Evolutionary conservation across 1,140 invertebrate species (phyloP).

Genomic region (Eubasilissa regina): DNA sequence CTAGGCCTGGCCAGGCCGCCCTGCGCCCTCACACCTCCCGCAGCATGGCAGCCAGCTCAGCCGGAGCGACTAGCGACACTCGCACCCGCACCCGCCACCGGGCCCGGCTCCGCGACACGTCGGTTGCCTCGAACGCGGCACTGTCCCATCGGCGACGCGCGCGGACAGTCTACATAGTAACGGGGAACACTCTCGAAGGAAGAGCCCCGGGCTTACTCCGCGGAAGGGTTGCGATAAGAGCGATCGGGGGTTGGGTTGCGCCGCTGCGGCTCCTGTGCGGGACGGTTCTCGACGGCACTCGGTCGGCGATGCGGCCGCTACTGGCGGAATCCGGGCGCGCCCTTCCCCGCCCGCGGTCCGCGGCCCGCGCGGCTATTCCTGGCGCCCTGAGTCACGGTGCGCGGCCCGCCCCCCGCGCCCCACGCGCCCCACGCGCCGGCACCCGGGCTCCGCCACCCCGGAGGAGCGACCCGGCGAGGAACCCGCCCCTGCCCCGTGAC

Average conservation of each 20-base stretch:
- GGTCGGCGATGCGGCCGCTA: constrained; percentile 67
- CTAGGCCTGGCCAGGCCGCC: constrained; percentile 34
- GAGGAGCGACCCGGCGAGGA: constrained; percentile 26
- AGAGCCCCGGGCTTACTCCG: background rate
- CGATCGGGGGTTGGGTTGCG: background rate
- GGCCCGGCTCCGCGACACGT: constrained; percentile 67
- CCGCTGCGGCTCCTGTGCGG: background rate
- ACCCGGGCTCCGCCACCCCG: constrained; percentile 59
- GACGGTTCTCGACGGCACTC: constrained; percentile 32
- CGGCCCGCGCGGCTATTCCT: constrained; percentile 66
- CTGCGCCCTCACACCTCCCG: constrained; percentile 34
- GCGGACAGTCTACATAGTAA: constrained; percentile 10
- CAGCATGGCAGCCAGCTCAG: background rate
- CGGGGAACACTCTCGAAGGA: background rate
- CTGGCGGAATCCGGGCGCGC: constrained; percentile 62
- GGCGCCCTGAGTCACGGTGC: constrained; percentile 68
- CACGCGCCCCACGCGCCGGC: constrained; percentile 61
- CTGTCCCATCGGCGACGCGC: constrained; percentile 11
- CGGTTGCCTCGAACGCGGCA: constrained; percentile 51
- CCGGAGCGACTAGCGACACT: background rate
- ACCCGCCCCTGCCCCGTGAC: background rate
- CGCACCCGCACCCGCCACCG: constrained; percentile 66
- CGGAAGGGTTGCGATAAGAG: background rate
- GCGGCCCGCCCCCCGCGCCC: constrained; percentile 66
- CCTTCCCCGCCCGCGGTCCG: constrained; percentile 61